These are phyloP conservation scores for Leguminivora glycinivorella DNA, from an alignment of 1,140 invertebrate species.

Conservation along the genomic window DNA sequence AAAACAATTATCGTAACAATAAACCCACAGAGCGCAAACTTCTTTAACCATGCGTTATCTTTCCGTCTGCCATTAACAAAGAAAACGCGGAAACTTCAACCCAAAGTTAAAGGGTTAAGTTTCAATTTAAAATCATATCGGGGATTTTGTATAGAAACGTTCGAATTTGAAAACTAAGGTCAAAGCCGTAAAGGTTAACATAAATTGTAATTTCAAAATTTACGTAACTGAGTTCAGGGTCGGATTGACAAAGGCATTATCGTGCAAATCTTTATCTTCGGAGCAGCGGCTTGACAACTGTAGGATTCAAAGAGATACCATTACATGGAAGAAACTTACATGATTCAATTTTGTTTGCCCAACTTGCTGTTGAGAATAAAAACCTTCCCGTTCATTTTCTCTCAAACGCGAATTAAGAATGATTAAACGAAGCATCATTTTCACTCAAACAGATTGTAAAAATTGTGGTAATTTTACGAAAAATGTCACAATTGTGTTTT, in stretches of 20 bases:
- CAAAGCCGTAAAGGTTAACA: neutral
- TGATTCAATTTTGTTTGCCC: too few relatives aligned
- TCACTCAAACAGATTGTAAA: too few relatives aligned
- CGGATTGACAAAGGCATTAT: constrained; percentile 5
- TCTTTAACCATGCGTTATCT: constrained; percentile 21
- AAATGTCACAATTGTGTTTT: too few relatives aligned
- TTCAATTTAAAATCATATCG: neutral
- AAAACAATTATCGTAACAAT: constrained; percentile 23
- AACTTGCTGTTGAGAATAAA: too few relatives aligned
- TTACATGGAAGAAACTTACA: too few relatives aligned
- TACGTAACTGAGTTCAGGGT: neutral
- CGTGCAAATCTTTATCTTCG: neutral
- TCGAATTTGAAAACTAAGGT: neutral
- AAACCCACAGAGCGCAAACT: neutral
- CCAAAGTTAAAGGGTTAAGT: neutral
- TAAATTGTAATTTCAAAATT: neutral
- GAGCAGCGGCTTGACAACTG: neutral
- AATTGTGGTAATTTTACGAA: too few relatives aligned
- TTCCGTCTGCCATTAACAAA: neutral
- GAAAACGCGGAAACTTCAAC: neutral
- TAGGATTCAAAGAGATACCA: too few relatives aligned
- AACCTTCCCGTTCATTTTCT: too few relatives aligned
- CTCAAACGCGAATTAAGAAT: too few relatives aligned
- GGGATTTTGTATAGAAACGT: neutral
- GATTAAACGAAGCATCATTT: too few relatives aligned